phyloP scores from a whole-genome alignment of 1,140 invertebrate species.

The Apis mellifera region DNA sequence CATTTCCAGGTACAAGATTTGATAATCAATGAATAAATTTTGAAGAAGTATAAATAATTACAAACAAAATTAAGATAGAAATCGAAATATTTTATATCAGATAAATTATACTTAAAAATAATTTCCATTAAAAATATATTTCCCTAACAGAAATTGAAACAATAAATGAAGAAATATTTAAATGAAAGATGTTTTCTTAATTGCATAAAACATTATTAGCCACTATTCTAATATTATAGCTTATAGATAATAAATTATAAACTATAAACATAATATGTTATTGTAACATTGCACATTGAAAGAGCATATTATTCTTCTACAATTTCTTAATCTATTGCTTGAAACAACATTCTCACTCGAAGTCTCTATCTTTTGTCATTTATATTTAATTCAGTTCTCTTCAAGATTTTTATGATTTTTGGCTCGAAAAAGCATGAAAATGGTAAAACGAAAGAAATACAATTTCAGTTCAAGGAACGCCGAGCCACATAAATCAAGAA shows the following conservation, averaged over 20 bases:
- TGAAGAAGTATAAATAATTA: background rate
- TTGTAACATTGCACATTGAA: conserved; percentile 4
- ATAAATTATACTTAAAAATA: background rate
- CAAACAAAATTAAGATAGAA: too few species aligned
- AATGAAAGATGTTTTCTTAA: background rate
- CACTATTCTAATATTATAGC: background rate
- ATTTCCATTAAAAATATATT: background rate
- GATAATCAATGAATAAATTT: background rate
- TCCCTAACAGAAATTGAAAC: background rate
- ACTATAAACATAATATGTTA: conserved; percentile 6
- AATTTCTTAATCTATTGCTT: background rate
- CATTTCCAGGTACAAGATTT: conserved; percentile 19
- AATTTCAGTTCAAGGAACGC: conserved; percentile 19
- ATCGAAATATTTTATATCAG: background rate
- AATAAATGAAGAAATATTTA: too few species aligned
- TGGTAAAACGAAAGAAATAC: background rate
- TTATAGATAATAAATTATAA: background rate
- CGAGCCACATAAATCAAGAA: conserved; percentile 26
- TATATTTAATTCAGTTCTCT: background rate
- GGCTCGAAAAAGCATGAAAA: background rate
- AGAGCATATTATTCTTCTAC: background rate
- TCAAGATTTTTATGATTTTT: background rate
- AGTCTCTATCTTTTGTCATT: background rate
- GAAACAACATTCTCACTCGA: background rate
- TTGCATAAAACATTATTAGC: background rate